These are phyloP conservation scores for Zoanthus sansibaricus DNA, from an alignment of 92 coral and sea anemone genomes.

Conservation along the genomic window DNA sequence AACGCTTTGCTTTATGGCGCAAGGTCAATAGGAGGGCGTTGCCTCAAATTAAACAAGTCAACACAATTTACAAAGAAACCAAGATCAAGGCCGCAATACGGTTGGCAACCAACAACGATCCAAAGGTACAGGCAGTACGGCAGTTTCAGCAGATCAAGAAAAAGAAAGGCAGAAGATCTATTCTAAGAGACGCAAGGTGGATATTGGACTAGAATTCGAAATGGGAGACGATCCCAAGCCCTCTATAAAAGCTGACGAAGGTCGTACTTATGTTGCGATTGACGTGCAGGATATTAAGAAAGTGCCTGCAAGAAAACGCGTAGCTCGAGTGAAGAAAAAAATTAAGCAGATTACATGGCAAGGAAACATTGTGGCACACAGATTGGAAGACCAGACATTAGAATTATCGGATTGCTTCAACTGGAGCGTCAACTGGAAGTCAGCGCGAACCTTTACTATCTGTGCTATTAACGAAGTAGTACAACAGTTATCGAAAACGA, in stretches of 20 bases:
- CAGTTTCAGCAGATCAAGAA: slow-evolving; percentile 3
- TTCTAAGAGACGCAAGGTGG: slow-evolving; percentile 5
- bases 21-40: slow-evolving; percentile 23
- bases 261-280: background rate
- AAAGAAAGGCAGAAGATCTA: slow-evolving; percentile 16
- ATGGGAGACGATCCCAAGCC: background rate
- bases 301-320: background rate
- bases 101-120: slow-evolving; percentile 16
- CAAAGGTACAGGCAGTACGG: slow-evolving; percentile 18
- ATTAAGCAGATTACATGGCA: background rate
- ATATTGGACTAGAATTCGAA: background rate
- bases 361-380: background rate
- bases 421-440: background rate
- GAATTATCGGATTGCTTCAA: background rate
- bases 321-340: background rate
- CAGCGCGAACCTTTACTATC: background rate
- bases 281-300: background rate
- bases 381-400: background rate
- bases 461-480: slow-evolving; percentile 10
- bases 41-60: slow-evolving; percentile 8
- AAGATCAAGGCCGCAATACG: slow-evolving; percentile 24
- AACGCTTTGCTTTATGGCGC: slow-evolving; percentile 26
- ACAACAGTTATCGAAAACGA: background rate
- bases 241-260: background rate
- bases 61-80: slow-evolving; percentile 6